Base-by-base conservation (phyloP, 2,888 invertebrate species). In the Dasysyrphus albostriatus region DNA sequence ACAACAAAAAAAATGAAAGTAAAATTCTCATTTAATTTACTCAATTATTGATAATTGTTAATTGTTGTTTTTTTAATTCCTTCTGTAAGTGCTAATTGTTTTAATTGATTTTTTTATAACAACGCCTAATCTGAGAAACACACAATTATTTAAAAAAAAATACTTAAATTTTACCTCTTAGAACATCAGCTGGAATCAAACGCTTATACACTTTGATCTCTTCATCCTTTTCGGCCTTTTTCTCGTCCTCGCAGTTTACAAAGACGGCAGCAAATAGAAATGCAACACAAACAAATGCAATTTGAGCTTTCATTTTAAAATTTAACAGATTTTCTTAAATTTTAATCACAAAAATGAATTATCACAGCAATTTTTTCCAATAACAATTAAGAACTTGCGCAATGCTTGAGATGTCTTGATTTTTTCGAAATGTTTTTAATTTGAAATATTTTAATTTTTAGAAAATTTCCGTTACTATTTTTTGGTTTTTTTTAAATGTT, bases 181-280 rank as follows among this genome's bases (percentile, higher is more conserved):
- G 94, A 49, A 97, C 97, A 93, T 98, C 98, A 90, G 98, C 98
- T 54, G 97, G 97, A 90, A 98, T 97, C 89, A 97, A 94, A 89
- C 98, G 94, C 91, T 95, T 96, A 94, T 94, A 97, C 61, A 96
- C 95, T 92, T 95, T 96, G 67, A 95, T 94, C 83, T 94, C 94
- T 44, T 93, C 93, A 29, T 89, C 92, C 56, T 89, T 88, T 6
- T 89, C 90, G 29, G 88, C 54, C 94, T 94, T 88, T 90, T 90
- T 81, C 58, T 89, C 88, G 90, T 90, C 88, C 89, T 90, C 84
- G 93, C 93, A 89, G 94, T 78, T 75, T 8, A 84, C 74, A 88
- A 95, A 93, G 89, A 94, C 93, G 90, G 94, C 90, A 88, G 94
- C 93, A 89, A 94, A 91, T 89, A 94, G 91, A 89, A 94, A 93